Base-by-base conservation (phyloP, 2,888 invertebrate genomes). In the Endotricha flammealis region DNA sequence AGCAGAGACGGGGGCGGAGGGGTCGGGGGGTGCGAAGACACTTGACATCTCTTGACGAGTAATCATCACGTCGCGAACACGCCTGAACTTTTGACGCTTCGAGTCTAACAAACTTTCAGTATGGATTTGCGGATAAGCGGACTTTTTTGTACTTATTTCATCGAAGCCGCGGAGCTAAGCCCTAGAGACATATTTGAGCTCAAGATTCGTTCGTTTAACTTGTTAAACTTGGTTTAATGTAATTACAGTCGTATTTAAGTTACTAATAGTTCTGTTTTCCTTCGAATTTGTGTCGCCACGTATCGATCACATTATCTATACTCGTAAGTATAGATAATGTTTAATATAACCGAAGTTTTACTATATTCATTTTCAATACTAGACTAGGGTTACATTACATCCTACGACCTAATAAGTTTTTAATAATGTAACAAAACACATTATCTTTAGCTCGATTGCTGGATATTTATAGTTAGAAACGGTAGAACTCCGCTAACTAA, bases 41-140 rank as follows among this genome's bases (percentile, higher is more conserved):
- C 35, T 35, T 35, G 35, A 35, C 66, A 61, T 57, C 55, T 61
- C 55, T 56, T 64, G 64, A 70, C 67, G 64, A 73, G 69, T 70
- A 77, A 79, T 80, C 75, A 77, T 67, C 64, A 55, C 61, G 62
- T 65, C 58, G 56, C 51, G 59, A 76, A 73, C 68, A 74, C 67
- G 47, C 51, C 51, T 46, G 46, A 70, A 74, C 50, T 68, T 66
- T 50, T 50, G 57, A 53, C 61, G 41, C 44, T 45, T 38, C 23
- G 56, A 42, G 29, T 27, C 22, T 35, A 13, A n/a, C 12, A 46
- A 64, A 64, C 48, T 64, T 67, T 57, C 48, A 55, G 48, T 46
- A 44, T 46, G 47, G 48, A 46, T 58, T 57, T 56, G 50, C 46
- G 48, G 50, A 63, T 52, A 51, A 50, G 49, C 41, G 42, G 29